Evolutionary conservation across 2,113 vertebrate genomes (phyloP).

Genomic region (Eurystomus gularis): DNA sequence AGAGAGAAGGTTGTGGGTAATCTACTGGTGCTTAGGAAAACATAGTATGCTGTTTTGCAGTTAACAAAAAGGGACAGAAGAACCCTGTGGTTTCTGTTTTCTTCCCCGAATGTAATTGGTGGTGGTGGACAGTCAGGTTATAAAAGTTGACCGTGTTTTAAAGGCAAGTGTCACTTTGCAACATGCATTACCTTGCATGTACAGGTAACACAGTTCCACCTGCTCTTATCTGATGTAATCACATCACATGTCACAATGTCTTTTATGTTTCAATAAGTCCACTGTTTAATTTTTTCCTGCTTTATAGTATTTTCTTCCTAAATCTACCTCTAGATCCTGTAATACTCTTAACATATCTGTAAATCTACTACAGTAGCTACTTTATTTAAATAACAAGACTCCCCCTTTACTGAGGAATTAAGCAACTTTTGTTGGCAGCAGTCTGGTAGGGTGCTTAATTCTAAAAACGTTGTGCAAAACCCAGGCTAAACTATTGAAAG

Average conservation of each 20-base stretch:
- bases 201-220: constrained; percentile 38
- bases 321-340: constrained; percentile 67
- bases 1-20: neutral
- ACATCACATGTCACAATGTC: constrained; percentile 27
- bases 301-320: constrained; percentile 64
- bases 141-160: neutral
- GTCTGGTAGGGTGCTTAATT: constrained; percentile 72
- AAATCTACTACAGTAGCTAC: constrained; percentile 75
- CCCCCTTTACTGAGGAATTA: constrained; percentile 72
- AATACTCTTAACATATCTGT: constrained; percentile 77
- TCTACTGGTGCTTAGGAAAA: neutral
- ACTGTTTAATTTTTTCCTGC: constrained; percentile 66
- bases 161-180: neutral
- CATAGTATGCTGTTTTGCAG: neutral
- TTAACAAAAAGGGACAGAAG: neutral
- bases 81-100: neutral
- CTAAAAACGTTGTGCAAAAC: constrained; percentile 54
- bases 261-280: constrained; percentile 54
- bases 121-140: neutral
- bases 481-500: constrained; percentile 68
- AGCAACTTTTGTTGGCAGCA: constrained; percentile 48
- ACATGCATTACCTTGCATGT: neutral
- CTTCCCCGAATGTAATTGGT: neutral
- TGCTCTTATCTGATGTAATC: constrained; percentile 1
- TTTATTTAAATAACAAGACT: constrained; percentile 74